Base-by-base conservation (phyloP, 2,113 vertebrate species). In the Oreochromis spilurus region DNA sequence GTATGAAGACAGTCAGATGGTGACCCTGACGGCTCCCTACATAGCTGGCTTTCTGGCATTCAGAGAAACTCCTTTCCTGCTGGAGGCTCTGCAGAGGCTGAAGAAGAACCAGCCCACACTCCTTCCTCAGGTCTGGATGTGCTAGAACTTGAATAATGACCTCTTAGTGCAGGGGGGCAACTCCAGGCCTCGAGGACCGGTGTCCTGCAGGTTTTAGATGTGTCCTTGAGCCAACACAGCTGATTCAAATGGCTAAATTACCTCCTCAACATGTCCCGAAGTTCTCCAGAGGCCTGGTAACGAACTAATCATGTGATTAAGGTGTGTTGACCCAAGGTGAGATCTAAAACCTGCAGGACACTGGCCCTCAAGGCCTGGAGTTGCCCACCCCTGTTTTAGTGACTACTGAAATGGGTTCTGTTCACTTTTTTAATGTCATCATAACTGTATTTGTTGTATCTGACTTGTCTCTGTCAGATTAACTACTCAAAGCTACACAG, bases 41-140 rank as follows among this genome's bases (percentile, higher is more conserved):
- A 60, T 99, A 12, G 93, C 98, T 0, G 98, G 98, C 3, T 99
- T 98, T 95, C 85, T 99, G 91, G 98, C 97, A 79, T 99, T 99
- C 94, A 95, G 98, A 38, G 98, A 99, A 92, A 97, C 93, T 0
- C 97, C 97, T 2, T 97, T 97, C 89, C 95, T 99, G 83, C 95
- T 97, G 87, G 97, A 98, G 2, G 96, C 97, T 4, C 90, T 99
- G 29, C 94, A 84, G 89, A 96, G 95, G 19, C 94, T 99, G 38
- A 88, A 93, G 93, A 91, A 50, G 53, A 90, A 91, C 52, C 24
- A 95, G 34, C 97, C 97, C 2, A 0, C 3, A 8, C 96, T 98
- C 53, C 72, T 95, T 87, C 98, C 98, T 48, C 98, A 99, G 98
- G 98, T 98, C 60, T 43, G 90, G 7, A 36, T 0, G 0, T 31